Conservation (phyloP, 2,888 invertebrate genomes). For the Pseudococcus jackbeardsleyi region DNA sequence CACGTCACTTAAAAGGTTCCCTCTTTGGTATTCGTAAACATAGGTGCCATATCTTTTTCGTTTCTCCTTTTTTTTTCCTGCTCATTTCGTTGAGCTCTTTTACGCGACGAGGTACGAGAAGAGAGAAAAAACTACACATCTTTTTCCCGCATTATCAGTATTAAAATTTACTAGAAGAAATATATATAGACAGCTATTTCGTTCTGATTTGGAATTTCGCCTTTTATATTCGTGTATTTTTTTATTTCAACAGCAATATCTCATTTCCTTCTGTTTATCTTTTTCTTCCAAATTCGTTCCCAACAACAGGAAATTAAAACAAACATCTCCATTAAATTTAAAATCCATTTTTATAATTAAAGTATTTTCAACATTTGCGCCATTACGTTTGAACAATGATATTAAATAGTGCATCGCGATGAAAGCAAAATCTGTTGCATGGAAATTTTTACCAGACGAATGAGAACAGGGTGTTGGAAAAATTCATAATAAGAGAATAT, state of each 20-base stretch:
- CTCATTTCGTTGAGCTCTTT: slow-evolving; percentile 29
- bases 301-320: slow-evolving; percentile 54
- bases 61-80: neutral
- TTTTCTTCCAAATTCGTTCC: slow-evolving; percentile 50
- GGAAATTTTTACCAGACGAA: neutral
- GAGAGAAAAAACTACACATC: slow-evolving; percentile 7
- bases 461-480: neutral
- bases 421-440: slow-evolving; percentile 17
- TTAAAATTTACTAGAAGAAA: slow-evolving; percentile 51
- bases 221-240: slow-evolving; percentile 51
- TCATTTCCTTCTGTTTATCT: slow-evolving; percentile 52
- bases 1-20: slow-evolving; percentile 43
- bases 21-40: neutral
- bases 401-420: neutral
- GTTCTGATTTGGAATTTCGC: slow-evolving; percentile 50
- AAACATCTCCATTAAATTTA: slow-evolving; percentile 48
- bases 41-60: slow-evolving; percentile 44
- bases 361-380: slow-evolving; percentile 22
- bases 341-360: slow-evolving; percentile 48
- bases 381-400: slow-evolving; percentile 13
- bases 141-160: slow-evolving; percentile 42
- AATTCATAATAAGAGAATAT: neutral
- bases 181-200: slow-evolving; percentile 11
- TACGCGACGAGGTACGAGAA: slow-evolving; percentile 5
- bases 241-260: slow-evolving; percentile 47